These are phyloP conservation scores for Heliconius erato DNA, from an alignment of 2,888 invertebrate genomes.

Conservation along the genomic window DNA sequence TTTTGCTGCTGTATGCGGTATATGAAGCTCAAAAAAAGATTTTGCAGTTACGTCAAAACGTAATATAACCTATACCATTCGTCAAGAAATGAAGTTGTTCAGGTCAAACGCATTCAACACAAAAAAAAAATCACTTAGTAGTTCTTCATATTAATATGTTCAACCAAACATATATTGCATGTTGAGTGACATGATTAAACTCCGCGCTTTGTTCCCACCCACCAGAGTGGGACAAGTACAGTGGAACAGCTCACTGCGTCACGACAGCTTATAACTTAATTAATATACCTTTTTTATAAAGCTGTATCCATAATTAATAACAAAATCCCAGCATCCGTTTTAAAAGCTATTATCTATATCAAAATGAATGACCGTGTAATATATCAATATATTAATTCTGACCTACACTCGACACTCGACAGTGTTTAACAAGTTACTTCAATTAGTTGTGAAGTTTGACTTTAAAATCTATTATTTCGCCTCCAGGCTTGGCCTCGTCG, in stretches of 20 bases:
- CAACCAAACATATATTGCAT: no score
- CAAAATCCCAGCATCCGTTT: slow-evolving; percentile 18
- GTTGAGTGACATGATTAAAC: no score
- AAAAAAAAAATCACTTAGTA: no score
- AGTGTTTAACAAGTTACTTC: slow-evolving; percentile 35
- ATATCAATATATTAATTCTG: slow-evolving; percentile 33
- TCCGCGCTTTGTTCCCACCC: background rate
- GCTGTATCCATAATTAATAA: slow-evolving; percentile 15
- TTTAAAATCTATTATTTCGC: slow-evolving; percentile 31
- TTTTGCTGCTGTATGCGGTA: no score
- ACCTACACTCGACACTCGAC: slow-evolving; percentile 42
- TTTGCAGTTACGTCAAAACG: no score
- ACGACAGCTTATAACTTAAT: background rate
- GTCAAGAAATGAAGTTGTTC: no score
- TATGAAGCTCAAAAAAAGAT: no score
- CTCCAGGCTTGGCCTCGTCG: slow-evolving; percentile 39
- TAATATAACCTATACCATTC: no score
- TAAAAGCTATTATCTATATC: slow-evolving; percentile 27
- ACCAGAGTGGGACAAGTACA: background rate
- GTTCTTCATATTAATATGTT: no score
- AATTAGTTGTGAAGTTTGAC: slow-evolving; percentile 38
- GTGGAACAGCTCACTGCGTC: background rate
- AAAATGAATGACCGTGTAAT: slow-evolving; percentile 37
- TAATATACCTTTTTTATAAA: background rate
- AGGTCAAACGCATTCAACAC: no score